Conservation (phyloP, 2,797 vertebrate species). For the Cirrhinus molitorella region DNA sequence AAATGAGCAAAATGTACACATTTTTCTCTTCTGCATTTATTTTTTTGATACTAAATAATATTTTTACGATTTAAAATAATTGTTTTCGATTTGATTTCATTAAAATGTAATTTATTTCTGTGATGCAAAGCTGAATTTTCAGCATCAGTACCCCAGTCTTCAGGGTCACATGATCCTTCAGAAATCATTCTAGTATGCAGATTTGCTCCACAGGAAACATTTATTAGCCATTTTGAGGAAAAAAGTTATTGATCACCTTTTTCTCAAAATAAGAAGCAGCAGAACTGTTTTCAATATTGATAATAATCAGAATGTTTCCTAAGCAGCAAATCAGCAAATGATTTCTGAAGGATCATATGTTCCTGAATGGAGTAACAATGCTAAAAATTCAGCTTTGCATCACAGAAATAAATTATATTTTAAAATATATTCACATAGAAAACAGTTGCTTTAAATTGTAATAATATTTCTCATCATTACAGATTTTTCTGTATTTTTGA, state of each 20-base stretch:
- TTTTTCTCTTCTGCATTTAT: constrained; percentile 5
- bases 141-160: not conserved
- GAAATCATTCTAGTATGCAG: not conserved
- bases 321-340: not conserved
- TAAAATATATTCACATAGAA: too few relatives aligned
- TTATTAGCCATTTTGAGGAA: not conserved
- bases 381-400: too few relatives aligned
- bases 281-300: too few relatives aligned
- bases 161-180: not conserved
- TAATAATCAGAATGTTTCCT: not conserved
- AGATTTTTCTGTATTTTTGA: too few relatives aligned
- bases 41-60: not conserved
- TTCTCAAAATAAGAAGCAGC: too few relatives aligned
- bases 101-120: not conserved
- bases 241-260: not conserved
- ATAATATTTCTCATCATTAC: too few relatives aligned
- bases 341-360: not conserved
- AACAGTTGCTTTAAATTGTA: too few relatives aligned
- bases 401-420: too few relatives aligned
- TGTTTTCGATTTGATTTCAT: not conserved
- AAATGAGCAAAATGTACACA: too few relatives aligned
- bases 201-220: too few relatives aligned
- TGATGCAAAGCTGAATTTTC: too few relatives aligned
- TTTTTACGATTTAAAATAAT: not conserved
- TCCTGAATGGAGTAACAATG: not conserved